Base-by-base conservation (phyloP, 2,113 vertebrate species). In the Astatotilapia flaviijosephi region DNA sequence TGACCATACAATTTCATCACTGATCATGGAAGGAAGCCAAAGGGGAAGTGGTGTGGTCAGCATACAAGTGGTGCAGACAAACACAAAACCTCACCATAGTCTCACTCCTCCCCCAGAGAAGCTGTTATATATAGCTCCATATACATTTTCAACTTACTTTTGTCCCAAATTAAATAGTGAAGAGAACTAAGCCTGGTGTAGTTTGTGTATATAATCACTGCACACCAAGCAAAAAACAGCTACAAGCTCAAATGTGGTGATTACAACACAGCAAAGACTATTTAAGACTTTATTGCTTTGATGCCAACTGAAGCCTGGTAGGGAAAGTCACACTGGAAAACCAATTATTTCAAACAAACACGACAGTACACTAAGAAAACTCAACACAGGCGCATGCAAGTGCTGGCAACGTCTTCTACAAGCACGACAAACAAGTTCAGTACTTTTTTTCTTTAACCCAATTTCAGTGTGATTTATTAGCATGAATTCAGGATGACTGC, bases 131-230 rank as follows among this genome's bases (percentile, higher is more conserved):
- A 96, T 93, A 93, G 92, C 90, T 60, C 82, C 84, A 88, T 94
- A 93, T 94, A 93, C 91, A 95, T 96, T 95, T 96, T 94, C 93
- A 93, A 95, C 93, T 92, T 92, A 94, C 89, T 93, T 93, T 89
- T 86, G 88, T 83, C 85, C 53, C 60, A 83, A 91, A 91, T 88
- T 87, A 93, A 88, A 92, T 85, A 54, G 55, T n/a, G 17, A 83
- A 86, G 70, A 86, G 28, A 84, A 70, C 77, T 87, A 92, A 83
- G 73, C 68, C 82, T 79, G 80, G 80, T 82, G 80, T 73, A 91
- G 37, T 88, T 85, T 26, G 49, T 82, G 85, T 40, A 85, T 55
- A 90, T 60, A 70, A 91, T 82, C 53, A 79, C 42, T 84, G 86
- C 62, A 87, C 81, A 83, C 21, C 87, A 55, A 88, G 73, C 83